phyloP scores from a whole-genome alignment of 2,888 invertebrate genomes.

The Ceriagrion tenellum region DNA sequence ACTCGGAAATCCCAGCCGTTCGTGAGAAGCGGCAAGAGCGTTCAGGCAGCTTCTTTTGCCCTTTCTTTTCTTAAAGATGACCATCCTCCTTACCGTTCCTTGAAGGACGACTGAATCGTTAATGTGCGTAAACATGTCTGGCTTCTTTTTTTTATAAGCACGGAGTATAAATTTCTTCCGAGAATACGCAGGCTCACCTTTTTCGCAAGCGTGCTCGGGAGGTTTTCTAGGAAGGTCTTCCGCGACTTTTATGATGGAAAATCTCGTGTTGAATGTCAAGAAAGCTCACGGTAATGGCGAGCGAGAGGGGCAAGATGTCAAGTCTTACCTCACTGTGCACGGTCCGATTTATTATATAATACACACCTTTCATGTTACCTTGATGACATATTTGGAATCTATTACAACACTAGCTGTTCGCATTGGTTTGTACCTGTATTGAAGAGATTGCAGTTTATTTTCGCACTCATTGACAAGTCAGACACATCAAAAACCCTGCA shows the following conservation, averaged over 20 bases:
- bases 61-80: conserved; percentile 12
- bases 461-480: too few relatives aligned
- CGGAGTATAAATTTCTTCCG: neutral
- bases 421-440: too few relatives aligned
- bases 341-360: too few relatives aligned
- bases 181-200: neutral
- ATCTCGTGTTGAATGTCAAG: neutral
- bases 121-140: neutral
- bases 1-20: neutral
- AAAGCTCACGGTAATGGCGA: neutral
- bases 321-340: too few relatives aligned
- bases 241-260: neutral
- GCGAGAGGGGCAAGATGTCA: too few relatives aligned
- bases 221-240: neutral
- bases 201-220: neutral
- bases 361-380: too few relatives aligned
- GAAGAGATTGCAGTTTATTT: too few relatives aligned
- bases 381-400: too few relatives aligned
- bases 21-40: neutral
- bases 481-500: too few relatives aligned
- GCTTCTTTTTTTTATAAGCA: neutral
- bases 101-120: neutral
- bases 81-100: neutral
- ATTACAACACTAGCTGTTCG: too few relatives aligned
- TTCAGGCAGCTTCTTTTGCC: neutral